A percentile compares a stretch with the other conserved stretches of the same genome.
These are phyloP conservation scores for Ectropis crepuscularia DNA, from an alignment of 2,888 invertebrate genomes.

Conservation along the genomic window DNA sequence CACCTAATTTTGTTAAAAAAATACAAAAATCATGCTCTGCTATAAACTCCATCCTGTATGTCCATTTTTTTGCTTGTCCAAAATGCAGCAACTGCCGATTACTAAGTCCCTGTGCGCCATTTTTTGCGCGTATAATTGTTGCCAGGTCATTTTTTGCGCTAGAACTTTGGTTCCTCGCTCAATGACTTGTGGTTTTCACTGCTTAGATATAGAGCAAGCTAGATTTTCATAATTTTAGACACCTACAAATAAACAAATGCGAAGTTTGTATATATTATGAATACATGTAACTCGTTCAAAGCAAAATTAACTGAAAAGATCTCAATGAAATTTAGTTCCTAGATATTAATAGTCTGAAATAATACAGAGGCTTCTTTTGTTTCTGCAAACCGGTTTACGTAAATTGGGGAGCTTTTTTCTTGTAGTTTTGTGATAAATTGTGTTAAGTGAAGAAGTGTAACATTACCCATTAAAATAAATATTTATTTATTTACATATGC, in stretches of 20 bases:
- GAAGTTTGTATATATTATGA: not conserved
- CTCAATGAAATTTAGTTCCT: too few relatives aligned
- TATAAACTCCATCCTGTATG: slow-evolving; percentile 17
- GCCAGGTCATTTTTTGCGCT: slow-evolving; percentile 52
- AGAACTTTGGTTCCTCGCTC: slow-evolving; percentile 34
- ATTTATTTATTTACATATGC: too few relatives aligned
- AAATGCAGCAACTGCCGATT: slow-evolving; percentile 62
- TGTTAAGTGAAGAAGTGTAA: too few relatives aligned
- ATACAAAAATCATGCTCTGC: not conserved
- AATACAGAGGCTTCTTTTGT: too few relatives aligned
- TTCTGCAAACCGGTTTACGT: too few relatives aligned
- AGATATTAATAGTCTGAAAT: too few relatives aligned
- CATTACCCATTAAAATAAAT: too few relatives aligned
- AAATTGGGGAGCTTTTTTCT: too few relatives aligned
- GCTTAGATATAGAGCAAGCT: slow-evolving; percentile 14
- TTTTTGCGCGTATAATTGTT: slow-evolving; percentile 58
- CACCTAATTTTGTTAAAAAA: not conserved
- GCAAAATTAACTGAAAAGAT: too few relatives aligned
- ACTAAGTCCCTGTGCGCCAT: slow-evolving; percentile 52
- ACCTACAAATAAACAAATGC: not conserved
- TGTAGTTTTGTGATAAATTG: too few relatives aligned
- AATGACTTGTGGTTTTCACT: slow-evolving; percentile 35
- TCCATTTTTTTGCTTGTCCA: slow-evolving; percentile 43
- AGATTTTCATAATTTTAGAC: not conserved
- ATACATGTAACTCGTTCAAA: not conserved